These are phyloP conservation scores for Itoplectis maculator DNA, from an alignment of 2,888 invertebrate species.

Conservation along the genomic window DNA sequence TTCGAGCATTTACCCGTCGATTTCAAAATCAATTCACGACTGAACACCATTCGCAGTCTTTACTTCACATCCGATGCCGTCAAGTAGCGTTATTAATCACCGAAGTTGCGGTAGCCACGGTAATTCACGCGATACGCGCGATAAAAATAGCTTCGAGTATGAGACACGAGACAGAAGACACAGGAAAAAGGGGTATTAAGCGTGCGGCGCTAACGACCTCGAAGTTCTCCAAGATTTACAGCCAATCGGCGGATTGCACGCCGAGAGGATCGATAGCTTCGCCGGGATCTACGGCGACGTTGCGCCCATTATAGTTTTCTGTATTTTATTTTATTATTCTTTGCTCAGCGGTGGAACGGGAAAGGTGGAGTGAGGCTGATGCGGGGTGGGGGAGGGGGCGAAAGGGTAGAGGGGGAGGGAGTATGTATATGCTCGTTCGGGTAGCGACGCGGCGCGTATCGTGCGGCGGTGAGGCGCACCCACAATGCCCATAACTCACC, in stretches of 20 bases:
- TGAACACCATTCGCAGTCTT: background rate
- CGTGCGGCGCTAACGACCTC: constrained; percentile 72
- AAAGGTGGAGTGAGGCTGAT: background rate
- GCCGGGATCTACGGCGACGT: constrained; percentile 53
- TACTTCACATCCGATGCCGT: background rate
- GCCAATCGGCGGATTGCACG: constrained; percentile 80
- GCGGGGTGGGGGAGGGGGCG: constrained; percentile 7
- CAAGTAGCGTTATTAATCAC: constrained; percentile 26
- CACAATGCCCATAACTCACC: constrained; percentile 79
- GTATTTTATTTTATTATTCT: constrained; percentile 78
- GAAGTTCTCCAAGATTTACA: constrained; percentile 76
- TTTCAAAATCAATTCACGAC: background rate
- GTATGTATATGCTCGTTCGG: constrained; percentile 15
- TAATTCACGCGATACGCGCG: constrained; percentile 41
- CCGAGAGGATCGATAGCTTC: constrained; percentile 61
- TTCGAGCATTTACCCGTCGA: background rate
- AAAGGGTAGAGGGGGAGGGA: background rate
- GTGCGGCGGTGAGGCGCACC: constrained; percentile 74
- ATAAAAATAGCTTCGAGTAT: constrained; percentile 56
- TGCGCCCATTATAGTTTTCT: constrained; percentile 64
- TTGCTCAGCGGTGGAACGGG: constrained; percentile 64
- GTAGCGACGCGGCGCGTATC: constrained; percentile 51
- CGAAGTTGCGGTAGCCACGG: background rate
- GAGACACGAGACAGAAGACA: constrained; percentile 46
- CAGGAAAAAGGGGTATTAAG: constrained; percentile 70